These are phyloP conservation scores for Hemistola chrysoprasaria DNA, from an alignment of 2,888 invertebrate genomes.

Conservation along the genomic window DNA sequence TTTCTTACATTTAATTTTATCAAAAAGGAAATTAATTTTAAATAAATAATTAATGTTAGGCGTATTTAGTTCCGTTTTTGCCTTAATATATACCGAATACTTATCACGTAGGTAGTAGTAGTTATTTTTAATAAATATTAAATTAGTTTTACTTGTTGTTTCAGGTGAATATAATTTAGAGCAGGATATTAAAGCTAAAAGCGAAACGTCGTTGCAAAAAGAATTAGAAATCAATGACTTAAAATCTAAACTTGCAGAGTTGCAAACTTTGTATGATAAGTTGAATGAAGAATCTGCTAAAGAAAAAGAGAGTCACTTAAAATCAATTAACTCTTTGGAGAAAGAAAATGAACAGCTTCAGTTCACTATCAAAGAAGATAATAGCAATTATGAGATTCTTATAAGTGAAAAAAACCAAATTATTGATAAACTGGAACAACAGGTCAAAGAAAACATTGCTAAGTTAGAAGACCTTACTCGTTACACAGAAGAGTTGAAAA, in stretches of 20 bases:
- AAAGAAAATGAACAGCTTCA: conserved; percentile 51
- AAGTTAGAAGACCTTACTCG: conserved; percentile 39
- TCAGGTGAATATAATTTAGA: conserved; percentile 36
- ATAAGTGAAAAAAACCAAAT: conserved; percentile 48
- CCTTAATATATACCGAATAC: no score
- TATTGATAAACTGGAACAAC: conserved; percentile 45
- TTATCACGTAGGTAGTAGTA: no score
- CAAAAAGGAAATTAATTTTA: no score
- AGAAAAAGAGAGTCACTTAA: conserved; percentile 34
- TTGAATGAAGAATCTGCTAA: conserved; percentile 40
- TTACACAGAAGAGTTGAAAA: conserved; percentile 41
- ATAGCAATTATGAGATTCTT: conserved; percentile 44
- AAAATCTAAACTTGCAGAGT: conserved; percentile 28
- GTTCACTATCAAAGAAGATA: conserved; percentile 48
- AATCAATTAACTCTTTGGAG: conserved; percentile 39
- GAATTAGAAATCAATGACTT: conserved; percentile 35
- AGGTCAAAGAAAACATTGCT: conserved; percentile 33
- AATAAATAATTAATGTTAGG: no score
- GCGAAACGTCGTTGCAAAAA: conserved; percentile 30
- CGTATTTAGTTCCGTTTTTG: no score
- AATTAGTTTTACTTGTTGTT: conserved; percentile 21
- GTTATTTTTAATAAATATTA: neutral
- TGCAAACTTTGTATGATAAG: conserved; percentile 32
- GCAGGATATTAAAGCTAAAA: conserved; percentile 24
- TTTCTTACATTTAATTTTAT: conserved; percentile 1